Conservation (phyloP, 1,140 invertebrate genomes). For the Bombus breviceps region DNA sequence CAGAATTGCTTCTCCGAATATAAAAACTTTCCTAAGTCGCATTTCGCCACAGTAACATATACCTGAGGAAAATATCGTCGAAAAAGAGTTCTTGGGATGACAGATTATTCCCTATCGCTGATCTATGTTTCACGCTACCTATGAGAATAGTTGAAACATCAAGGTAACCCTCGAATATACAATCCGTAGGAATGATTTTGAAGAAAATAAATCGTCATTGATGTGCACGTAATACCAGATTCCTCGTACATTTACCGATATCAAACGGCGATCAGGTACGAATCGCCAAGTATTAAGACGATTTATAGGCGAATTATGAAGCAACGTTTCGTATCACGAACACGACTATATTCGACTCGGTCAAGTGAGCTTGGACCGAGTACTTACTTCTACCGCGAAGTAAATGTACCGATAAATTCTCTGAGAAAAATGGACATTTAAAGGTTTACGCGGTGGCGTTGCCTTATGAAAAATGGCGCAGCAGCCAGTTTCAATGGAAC, state of each 20-base stretch:
- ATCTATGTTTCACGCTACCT: not conserved
- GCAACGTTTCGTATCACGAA: slow-evolving; percentile 51
- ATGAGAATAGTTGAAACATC: not conserved
- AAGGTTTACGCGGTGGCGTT: slow-evolving; percentile 15
- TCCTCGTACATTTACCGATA: slow-evolving; percentile 8
- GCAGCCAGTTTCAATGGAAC: not conserved
- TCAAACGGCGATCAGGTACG: slow-evolving; percentile 23
- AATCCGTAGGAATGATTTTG: not conserved
- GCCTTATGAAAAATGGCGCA: slow-evolving; percentile 50
- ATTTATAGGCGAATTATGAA: slow-evolving; percentile 67
- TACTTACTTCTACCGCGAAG: slow-evolving; percentile 6
- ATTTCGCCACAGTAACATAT: not conserved
- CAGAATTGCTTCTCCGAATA: not conserved
- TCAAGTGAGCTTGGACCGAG: slow-evolving; percentile 33
- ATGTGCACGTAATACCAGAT: not conserved
- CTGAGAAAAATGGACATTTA: slow-evolving; percentile 57
- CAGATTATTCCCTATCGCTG: not conserved
- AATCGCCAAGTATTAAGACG: slow-evolving; percentile 46
- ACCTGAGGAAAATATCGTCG: not conserved
- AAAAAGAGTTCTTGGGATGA: not conserved
- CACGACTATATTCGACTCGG: slow-evolving; percentile 50
- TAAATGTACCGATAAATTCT: slow-evolving; percentile 64
- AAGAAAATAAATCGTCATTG: slow-evolving; percentile 8
- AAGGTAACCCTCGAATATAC: not conserved
- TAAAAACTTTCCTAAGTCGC: not conserved